Evolutionary conservation across 2,888 invertebrate genomes (phyloP), one percentile per base, ranked within the genome.

Genomic region (Tillus elongatus): DNA sequence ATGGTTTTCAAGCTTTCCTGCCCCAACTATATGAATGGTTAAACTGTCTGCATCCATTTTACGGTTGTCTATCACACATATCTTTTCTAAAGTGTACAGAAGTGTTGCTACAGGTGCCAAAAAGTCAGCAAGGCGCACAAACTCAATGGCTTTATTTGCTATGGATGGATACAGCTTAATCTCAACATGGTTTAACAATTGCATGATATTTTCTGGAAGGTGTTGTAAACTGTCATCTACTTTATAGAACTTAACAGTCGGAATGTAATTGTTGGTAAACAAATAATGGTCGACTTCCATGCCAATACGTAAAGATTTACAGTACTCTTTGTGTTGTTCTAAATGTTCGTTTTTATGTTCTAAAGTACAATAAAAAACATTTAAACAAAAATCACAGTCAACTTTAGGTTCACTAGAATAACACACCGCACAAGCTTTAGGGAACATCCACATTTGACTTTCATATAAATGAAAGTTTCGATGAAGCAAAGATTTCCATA

Each of bases 401-500:
- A 19, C n/a, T 19, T 6, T 8, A n/a, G 6, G n/a, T 6, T n/a
- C n/a, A 8, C 24, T 19, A 19, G 24, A 19, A n/a, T 19, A 19
- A 19, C 24, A 19, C n/a, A 8, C 24, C 6, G 24, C 6, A n/a
- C 24, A 19, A 19, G 24, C 24, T 19, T 19, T 19, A 19, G 24
- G 24, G 24, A 19, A 19, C 24, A 19, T 19, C 24, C 24, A 19
- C 24, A 19, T 19, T n/a, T 19, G 24, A 19, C n/a, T 19, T 19
- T 19, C 24, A 19, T 19, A 19, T n/a, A 19, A 19, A 8, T 6
- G 6, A 19, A 19, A n/a, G 6, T 19, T n/a, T 19, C 24, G 6
- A 8, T 19, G 6, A 19, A 19, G 24, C 24, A 19, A 19, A n/a
- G 24, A 8, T 19, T 19, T 19, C 24, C 24, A 19, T 19, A 19